Conservation (phyloP, 2,113 vertebrate species). For the Eubucco bourcierii region DNA sequence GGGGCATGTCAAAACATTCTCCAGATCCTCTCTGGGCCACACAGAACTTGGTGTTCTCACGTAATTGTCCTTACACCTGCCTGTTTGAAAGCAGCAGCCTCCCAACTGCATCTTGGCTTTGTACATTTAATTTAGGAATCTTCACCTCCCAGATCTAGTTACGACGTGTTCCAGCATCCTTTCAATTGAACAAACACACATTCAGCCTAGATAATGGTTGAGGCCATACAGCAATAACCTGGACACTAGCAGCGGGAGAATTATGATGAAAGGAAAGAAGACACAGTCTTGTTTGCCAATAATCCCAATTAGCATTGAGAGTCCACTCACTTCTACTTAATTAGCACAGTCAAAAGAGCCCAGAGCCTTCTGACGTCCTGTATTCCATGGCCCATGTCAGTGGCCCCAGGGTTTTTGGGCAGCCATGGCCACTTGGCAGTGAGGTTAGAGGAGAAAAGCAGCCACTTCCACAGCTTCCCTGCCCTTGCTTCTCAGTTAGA, state of each 20-base stretch:
- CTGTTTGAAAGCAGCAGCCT: background rate
- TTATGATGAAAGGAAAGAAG: background rate
- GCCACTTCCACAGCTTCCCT: background rate
- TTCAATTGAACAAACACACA: background rate
- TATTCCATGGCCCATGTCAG: background rate
- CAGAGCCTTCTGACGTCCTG: background rate
- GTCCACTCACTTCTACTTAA: background rate
- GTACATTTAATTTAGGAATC: background rate
- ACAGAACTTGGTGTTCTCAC: background rate
- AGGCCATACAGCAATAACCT: background rate
- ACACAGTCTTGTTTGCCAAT: background rate
- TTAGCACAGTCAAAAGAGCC: background rate
- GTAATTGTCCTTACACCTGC: background rate
- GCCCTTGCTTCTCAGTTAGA: background rate
- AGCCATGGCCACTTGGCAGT: rapidly evolving
- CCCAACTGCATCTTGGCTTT: background rate
- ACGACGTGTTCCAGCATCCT: background rate
- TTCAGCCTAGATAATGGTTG: background rate
- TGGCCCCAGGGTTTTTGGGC: background rate
- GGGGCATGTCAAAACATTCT: rapidly evolving
- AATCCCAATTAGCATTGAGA: slow-evolving; percentile 11
- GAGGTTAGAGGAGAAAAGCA: background rate
- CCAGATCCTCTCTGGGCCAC: background rate
- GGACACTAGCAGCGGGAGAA: background rate
- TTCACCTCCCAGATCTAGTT: background rate